Evolutionary conservation across 2,113 vertebrate species (phyloP).

Genomic region (Eretmochelys imbricata): DNA sequence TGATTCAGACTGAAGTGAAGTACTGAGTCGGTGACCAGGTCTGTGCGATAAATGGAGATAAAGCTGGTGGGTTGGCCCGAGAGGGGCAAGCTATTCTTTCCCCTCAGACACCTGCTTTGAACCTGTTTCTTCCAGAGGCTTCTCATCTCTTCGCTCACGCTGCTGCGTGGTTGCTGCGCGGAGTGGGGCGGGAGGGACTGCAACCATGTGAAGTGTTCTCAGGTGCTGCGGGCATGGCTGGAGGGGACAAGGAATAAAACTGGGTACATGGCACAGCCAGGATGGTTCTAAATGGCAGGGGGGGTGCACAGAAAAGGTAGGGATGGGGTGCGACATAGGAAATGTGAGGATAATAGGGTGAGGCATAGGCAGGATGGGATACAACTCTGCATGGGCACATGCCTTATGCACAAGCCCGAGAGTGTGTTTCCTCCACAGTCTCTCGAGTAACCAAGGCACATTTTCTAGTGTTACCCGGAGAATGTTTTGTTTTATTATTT

Average conservation of each 20-base stretch:
- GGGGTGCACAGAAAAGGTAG: background rate
- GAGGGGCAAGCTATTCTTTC: background rate
- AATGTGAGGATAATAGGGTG: background rate
- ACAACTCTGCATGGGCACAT: background rate
- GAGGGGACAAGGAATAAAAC: background rate
- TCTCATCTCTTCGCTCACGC: background rate
- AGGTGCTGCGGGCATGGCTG: background rate
- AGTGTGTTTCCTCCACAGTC: background rate
- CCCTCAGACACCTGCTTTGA: background rate
- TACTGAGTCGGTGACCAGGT: background rate
- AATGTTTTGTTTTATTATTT: background rate
- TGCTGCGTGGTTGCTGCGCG: background rate
- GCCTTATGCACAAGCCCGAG: background rate
- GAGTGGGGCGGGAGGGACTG: background rate
- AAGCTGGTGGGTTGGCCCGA: background rate
- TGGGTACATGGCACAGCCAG: background rate
- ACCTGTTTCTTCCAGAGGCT: constrained; percentile 24
- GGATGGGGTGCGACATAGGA: background rate
- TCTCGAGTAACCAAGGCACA: background rate
- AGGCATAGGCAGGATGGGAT: background rate
- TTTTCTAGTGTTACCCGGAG: background rate
- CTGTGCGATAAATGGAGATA: background rate
- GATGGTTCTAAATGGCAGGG: background rate
- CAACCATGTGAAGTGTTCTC: background rate
- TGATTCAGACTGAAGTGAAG: background rate